Base-by-base conservation (phyloP, 1,140 invertebrate species). In the Drosophila tristis region DNA sequence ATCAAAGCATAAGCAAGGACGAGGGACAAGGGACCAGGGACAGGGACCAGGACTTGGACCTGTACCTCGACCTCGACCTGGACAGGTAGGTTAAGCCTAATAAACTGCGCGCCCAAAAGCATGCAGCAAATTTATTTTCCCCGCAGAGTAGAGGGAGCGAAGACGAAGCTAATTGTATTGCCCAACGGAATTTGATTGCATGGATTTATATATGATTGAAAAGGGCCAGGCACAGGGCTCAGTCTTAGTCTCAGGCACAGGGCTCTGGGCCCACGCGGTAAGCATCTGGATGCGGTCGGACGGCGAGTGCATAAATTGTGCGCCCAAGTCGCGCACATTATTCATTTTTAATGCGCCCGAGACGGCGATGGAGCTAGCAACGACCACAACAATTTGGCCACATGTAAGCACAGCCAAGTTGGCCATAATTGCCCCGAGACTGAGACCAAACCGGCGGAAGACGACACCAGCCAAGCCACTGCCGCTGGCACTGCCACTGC, bases 361-460 rank as follows among this genome's bases (percentile, higher is more conserved):
- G 78, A 81, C 73, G 61, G 39, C 49, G 48, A 57, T 42, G 64
- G 47, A 45, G 42, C 49, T 42, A 26, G 62, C 67, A 45, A 51
- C 59, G 71, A 74, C 84, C 85, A 90, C 85, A 89, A 89, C 85
- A 90, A 85, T 89, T 90, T 89, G 85, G 85, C 85, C 85, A 89
- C 85, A 90, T 86, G 84, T 86, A 86, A 86, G 82, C 82, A 87
- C 84, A 75, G 77, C 39, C 80, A 76, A 84, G 76, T 79, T 84
- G 76, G 78, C 82, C 82, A 87, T 89, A 87, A 87, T 89, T 87
- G 84, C 84, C 72, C 63, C 53, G 47, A 63, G 74, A 53, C 55
- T 59, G 66, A 66, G 70, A 51, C 66, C 53, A 57, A 31, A 39
- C 42, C 23, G 60, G 31, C 58, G 45, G 50, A 43, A 85, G 76